These are phyloP conservation scores for Scomber scombrus DNA, from an alignment of 2,113 vertebrate species.

Conservation along the genomic window DNA sequence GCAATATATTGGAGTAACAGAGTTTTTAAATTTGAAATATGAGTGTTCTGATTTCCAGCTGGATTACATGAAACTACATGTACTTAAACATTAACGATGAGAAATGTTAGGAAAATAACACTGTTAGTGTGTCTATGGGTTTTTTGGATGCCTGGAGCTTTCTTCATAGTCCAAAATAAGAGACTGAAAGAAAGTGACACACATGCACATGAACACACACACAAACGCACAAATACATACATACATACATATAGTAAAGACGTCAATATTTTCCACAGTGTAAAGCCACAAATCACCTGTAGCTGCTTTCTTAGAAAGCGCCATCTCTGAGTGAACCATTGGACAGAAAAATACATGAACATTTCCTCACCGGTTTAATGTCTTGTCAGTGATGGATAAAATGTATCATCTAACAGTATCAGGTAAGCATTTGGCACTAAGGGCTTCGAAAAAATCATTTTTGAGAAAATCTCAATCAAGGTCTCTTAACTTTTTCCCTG, in stretches of 20 bases:
- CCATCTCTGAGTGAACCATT: neutral
- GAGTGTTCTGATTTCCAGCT: neutral
- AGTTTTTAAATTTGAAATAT: too few species aligned
- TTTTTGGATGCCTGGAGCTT: neutral
- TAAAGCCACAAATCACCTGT: conserved; percentile 9
- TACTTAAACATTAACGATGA: neutral
- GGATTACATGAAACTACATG: neutral
- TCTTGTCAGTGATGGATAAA: neutral
- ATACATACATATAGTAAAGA: conserved; percentile 11
- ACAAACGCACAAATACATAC: neutral
- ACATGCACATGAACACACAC: neutral
- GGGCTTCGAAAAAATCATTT: too few species aligned
- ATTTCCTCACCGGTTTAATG: neutral
- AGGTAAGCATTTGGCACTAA: too few species aligned
- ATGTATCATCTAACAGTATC: neutral
- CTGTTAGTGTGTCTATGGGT: neutral
- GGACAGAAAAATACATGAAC: neutral
- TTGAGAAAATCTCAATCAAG: conserved; percentile 77
- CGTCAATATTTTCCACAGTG: conserved; percentile 6
- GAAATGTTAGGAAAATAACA: neutral
- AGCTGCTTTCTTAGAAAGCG: neutral
- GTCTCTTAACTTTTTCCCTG: conserved; percentile 84
- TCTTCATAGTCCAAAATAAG: neutral
- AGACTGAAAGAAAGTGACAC: neutral
- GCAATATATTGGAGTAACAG: too few species aligned